A percentile compares a stretch with the other conserved stretches of the same genome.
Evolutionary conservation across 2,113 vertebrate species (phyloP).

Genomic region (Corydoras maculifer): DNA sequence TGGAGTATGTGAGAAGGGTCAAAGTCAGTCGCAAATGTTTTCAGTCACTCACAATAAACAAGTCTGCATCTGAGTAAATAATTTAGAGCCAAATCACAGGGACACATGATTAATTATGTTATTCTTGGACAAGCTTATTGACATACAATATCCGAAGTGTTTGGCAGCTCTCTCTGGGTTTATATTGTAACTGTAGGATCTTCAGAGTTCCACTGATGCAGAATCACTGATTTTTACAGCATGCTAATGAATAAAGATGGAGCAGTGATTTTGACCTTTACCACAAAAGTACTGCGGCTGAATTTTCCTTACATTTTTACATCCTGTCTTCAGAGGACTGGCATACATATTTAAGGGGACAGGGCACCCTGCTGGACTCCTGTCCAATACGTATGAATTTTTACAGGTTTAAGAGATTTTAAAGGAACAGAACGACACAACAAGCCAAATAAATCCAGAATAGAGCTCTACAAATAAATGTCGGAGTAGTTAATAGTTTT

Average conservation of each 20-base stretch:
- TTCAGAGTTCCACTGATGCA: background rate
- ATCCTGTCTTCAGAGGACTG: too few species aligned
- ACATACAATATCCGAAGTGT: constrained; percentile 40
- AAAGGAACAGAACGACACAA: too few species aligned
- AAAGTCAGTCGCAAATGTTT: background rate
- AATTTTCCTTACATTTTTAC: too few species aligned
- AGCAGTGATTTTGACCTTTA: too few species aligned
- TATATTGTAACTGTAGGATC: constrained; percentile 9
- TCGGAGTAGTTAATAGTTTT: too few species aligned
- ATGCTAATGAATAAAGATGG: background rate
- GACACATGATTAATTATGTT: constrained; percentile 33
- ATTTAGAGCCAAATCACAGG: constrained; percentile 35
- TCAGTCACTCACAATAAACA: constrained; percentile 47
- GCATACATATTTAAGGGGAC: too few species aligned
- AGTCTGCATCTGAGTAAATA: constrained; percentile 59
- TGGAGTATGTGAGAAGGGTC: constrained; percentile 4
- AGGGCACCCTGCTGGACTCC: too few species aligned
- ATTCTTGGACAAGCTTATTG: constrained; percentile 39
- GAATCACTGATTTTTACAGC: background rate
- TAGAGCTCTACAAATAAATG: too few species aligned
- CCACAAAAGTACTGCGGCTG: too few species aligned
- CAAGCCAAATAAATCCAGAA: too few species aligned
- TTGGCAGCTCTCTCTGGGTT: constrained; percentile 11
- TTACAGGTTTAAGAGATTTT: too few species aligned
- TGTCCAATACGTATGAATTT: too few species aligned